These are phyloP conservation scores for Harmothoe impar DNA, from an alignment of 2,888 invertebrate species.

Conservation along the genomic window DNA sequence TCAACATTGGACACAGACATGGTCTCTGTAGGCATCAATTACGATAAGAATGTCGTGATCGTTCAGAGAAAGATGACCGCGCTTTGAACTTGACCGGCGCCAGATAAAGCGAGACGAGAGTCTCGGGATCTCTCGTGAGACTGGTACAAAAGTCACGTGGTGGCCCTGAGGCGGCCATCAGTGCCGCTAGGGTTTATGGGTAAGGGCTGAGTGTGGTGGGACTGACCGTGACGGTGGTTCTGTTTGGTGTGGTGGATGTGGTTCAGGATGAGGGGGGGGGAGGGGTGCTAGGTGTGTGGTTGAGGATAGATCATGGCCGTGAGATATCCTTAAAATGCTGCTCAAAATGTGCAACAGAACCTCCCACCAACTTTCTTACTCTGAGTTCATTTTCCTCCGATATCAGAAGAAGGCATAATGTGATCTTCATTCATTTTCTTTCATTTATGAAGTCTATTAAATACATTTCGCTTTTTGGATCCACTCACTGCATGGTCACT, in stretches of 20 bases:
- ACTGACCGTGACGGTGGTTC: neutral
- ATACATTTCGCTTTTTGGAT: no score
- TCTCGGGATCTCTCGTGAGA: conserved; percentile 25
- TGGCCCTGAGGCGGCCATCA: conserved; percentile 49
- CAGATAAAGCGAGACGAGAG: neutral
- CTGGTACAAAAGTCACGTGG: neutral
- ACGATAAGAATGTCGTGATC: conserved; percentile 13
- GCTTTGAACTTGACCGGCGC: conserved; percentile 20
- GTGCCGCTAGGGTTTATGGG: conserved; percentile 57
- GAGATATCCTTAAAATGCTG: no score
- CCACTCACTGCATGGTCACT: no score
- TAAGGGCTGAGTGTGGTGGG: neutral
- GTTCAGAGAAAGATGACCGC: conserved; percentile 14
- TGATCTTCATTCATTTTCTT: no score
- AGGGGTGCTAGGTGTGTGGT: no score
- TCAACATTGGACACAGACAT: neutral
- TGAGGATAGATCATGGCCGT: no score
- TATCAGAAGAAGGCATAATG: no score
- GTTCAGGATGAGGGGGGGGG: neutral
- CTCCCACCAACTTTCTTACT: no score
- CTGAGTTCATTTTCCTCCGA: no score
- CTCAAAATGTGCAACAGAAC: no score
- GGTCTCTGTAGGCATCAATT: neutral
- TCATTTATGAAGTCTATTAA: no score
- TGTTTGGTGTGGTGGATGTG: neutral